Conservation (phyloP, 2,113 vertebrate species). For the Trichechus manatus region DNA sequence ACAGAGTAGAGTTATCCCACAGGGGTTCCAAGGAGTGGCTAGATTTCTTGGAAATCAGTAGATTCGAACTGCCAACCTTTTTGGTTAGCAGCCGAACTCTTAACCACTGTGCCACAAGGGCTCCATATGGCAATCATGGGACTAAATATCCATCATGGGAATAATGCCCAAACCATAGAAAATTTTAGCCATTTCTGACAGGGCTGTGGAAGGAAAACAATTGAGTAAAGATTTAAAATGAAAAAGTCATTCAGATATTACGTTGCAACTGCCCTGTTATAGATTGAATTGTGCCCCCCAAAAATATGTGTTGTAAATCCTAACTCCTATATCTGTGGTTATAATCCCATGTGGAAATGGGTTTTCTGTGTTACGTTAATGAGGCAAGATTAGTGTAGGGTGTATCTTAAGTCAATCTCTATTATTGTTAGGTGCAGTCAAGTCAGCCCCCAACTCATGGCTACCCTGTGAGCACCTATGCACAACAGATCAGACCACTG, state of each 20-base stretch:
- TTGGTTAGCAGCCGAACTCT: no score
- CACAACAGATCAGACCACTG: background rate
- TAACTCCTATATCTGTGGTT: background rate
- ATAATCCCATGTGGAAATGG: background rate
- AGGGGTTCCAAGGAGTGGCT: no score
- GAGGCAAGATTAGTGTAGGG: background rate
- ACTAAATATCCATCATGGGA: constrained; percentile 58
- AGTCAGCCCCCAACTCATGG: background rate
- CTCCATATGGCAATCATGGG: constrained; percentile 37
- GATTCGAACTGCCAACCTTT: no score
- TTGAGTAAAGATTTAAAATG: constrained; percentile 56
- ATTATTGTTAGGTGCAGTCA: no score
- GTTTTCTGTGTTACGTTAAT: background rate
- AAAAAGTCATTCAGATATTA: constrained; percentile 69
- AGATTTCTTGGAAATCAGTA: no score
- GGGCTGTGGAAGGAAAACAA: constrained; percentile 58
- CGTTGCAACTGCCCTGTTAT: constrained; percentile 36
- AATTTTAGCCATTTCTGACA: constrained; percentile 65
- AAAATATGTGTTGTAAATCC: background rate
- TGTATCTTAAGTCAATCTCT: background rate
- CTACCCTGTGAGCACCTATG: background rate
- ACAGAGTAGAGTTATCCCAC: no score
- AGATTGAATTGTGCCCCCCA: background rate
- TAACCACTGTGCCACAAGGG: no score
- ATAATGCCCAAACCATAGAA: constrained; percentile 66